These are phyloP conservation scores for Botrylloides violaceus DNA, from an alignment of 23 tunicate genomes.

Conservation along the genomic window DNA sequence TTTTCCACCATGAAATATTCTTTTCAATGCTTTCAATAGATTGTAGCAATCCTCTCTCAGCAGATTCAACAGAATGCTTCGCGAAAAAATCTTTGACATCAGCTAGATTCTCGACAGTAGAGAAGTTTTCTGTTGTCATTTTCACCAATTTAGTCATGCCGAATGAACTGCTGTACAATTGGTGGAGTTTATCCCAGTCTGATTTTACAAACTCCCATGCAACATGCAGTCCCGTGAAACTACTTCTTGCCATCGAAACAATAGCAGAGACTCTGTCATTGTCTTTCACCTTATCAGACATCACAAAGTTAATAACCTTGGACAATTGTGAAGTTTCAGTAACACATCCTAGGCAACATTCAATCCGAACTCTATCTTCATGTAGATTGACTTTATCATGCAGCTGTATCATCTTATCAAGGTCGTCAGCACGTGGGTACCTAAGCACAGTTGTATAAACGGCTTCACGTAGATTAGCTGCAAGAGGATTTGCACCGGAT, in stretches of 20 bases:
- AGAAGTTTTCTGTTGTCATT: constrained; percentile 78
- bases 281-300: constrained; percentile 84
- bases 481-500: not conserved
- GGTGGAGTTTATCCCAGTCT: constrained; percentile 75
- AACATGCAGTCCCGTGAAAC: constrained; percentile 50
- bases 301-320: constrained; percentile 82
- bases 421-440: constrained; percentile 41
- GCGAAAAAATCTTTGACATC: constrained; percentile 82
- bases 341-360: constrained; percentile 64
- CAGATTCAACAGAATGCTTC: constrained; percentile 63
- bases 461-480: constrained; percentile 74
- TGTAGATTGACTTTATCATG: constrained; percentile 67
- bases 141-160: constrained; percentile 70
- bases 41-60: constrained; percentile 86
- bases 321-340: constrained; percentile 41
- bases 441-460: constrained; percentile 69
- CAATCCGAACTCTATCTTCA: constrained; percentile 79
- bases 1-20: constrained; percentile 75
- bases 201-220: constrained; percentile 74
- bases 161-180: constrained; percentile 78
- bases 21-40: constrained; percentile 72
- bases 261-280: constrained; percentile 75
- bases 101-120: constrained; percentile 42
- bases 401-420: constrained; percentile 65
- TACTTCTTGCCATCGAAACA: constrained; percentile 48